Evolutionary conservation across 1,140 invertebrate species (phyloP).

Genomic region (Aphis craccivora): DNA sequence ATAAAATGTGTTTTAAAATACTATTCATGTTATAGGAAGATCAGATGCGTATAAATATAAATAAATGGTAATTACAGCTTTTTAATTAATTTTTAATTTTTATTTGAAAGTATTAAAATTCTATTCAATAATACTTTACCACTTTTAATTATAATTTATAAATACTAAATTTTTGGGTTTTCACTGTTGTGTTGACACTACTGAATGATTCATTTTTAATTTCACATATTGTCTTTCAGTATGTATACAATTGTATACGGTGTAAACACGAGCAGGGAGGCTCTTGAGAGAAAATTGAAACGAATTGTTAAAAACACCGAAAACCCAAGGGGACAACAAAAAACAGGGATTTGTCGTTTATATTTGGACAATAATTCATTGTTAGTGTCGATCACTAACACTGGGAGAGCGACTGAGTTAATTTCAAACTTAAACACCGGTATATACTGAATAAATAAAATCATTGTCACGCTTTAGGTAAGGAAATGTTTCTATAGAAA

Average conservation of each 20-base stretch:
- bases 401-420: neutral
- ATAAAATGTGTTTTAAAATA: neutral
- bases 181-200: neutral
- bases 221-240: neutral
- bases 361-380: slow-evolving; percentile 44
- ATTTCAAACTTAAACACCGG: slow-evolving; percentile 29
- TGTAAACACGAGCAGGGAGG: neutral
- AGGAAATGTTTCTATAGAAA: neutral
- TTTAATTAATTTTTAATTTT: neutral
- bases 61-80: neutral
- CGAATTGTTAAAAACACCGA: neutral
- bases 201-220: neutral
- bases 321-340: neutral
- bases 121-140: neutral
- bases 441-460: slow-evolving; percentile 33
- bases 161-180: neutral
- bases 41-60: neutral
- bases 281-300: slow-evolving; percentile 36
- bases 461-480: neutral
- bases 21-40: neutral
- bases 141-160: neutral
- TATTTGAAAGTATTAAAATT: neutral
- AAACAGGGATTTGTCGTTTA: neutral
- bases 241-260: neutral
- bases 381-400: neutral